These are phyloP conservation scores for Tetranychus urticae DNA, from an alignment of 1,140 invertebrate genomes.

Conservation along the genomic window DNA sequence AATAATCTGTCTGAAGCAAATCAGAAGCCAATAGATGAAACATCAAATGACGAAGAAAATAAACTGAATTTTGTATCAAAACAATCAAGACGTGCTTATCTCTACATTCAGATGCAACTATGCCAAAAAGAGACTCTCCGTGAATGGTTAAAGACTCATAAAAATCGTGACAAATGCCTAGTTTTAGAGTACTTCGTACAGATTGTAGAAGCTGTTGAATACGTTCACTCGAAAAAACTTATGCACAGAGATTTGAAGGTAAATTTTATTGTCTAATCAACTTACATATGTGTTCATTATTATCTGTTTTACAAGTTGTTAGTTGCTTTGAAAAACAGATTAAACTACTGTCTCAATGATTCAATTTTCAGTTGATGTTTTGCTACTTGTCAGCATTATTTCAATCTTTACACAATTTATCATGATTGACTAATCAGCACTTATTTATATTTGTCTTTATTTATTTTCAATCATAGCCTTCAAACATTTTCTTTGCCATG, in stretches of 20 bases:
- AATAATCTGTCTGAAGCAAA: neutral
- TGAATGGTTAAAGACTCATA: conserved; percentile 46
- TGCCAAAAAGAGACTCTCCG: conserved; percentile 64
- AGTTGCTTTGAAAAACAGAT: too few species aligned
- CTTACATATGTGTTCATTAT: neutral
- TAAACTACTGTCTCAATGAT: too few species aligned
- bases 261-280: conserved; percentile 10
- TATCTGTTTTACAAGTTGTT: neutral
- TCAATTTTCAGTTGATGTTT: too few species aligned
- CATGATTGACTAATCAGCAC: neutral
- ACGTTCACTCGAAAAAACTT: conserved; percentile 66
- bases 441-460: neutral
- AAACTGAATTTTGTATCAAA: neutral
- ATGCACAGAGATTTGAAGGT: conserved; percentile 88
- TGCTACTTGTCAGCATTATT: neutral
- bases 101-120: conserved; percentile 94
- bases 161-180: conserved; percentile 19
- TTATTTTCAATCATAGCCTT: conserved; percentile 34
- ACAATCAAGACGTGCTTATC: conserved; percentile 29
- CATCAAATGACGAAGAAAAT: neutral
- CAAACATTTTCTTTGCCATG: conserved; percentile 80
- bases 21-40: neutral
- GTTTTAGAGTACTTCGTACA: conserved; percentile 62
- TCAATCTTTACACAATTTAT: neutral
- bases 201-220: conserved; percentile 78